Percentiles rank a stretch among this genome's conserved stretches.
phyloP scores from a whole-genome alignment of 2,113 vertebrate genomes.

The Puma concolor region DNA sequence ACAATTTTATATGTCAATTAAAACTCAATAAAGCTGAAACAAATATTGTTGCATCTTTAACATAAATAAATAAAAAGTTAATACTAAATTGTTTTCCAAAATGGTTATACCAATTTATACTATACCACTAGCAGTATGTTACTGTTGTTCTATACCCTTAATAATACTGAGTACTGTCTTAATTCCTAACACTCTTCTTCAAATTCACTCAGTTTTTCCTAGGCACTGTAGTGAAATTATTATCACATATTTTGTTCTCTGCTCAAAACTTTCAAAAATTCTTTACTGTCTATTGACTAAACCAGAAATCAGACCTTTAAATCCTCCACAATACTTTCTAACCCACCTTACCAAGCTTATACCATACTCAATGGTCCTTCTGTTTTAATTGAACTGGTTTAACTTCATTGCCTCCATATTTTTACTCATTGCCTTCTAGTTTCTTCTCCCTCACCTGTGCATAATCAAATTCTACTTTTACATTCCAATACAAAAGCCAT shows the following conservation, averaged over 20 bases:
- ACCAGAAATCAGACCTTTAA: conserved; percentile 28
- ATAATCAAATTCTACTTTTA: conserved; percentile 33
- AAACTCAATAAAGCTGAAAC: neutral
- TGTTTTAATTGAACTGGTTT: conserved; percentile 29
- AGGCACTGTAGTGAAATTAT: conserved; percentile 30
- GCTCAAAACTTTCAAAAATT: conserved; percentile 7
- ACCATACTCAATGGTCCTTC: neutral
- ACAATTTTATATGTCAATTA: neutral
- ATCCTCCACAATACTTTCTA: neutral
- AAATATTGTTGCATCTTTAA: neutral
- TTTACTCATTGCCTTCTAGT: neutral
- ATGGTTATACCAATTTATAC: neutral
- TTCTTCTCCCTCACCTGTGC: neutral
- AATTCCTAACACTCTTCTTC: neutral
- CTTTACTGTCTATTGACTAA: neutral
- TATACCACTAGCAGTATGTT: neutral
- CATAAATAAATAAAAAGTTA: neutral
- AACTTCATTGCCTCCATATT: neutral
- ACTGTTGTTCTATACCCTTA: neutral
- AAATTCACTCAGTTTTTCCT: neutral
- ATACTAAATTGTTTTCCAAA: conserved; percentile 33
- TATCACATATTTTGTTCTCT: neutral
- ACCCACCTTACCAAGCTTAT: neutral
- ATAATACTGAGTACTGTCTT: neutral
- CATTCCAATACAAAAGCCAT: neutral